Base-by-base conservation (phyloP, 2,113 vertebrate genomes). In the Elachura formosa region DNA sequence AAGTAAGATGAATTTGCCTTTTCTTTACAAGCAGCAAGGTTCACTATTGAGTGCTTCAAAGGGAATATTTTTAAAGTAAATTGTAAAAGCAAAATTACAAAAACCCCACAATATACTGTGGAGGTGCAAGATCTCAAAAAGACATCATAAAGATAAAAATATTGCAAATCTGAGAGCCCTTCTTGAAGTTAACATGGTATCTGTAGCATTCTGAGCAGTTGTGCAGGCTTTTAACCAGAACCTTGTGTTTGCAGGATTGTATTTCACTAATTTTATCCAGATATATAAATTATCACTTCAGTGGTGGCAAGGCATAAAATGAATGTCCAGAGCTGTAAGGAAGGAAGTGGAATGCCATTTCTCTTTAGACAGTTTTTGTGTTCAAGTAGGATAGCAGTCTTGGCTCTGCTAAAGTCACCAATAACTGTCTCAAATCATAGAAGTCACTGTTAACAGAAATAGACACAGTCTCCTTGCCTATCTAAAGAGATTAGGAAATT, bases 191-290 rank as follows among this genome's bases (percentile, higher is more conserved):
- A 10, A 31, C 22, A 34, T 1, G 1, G 10, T 61, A 43, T 55
- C 23, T 74, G 29, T 55, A 61, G 5, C 79, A n/a, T 69, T 85
- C 41, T 66, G 45, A 88, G 49, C 48, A 56, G 29, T 33, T 58
- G 34, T 66, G 24, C 13, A 49, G 66, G 15, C 59, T 83, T 91
- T 74, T 85, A 81, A 82, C 72, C 46, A 83, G 85, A 77, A 73
- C 46, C 41, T 79, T 69, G 40, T 79, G 59, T 90, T 77, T 36
- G 9, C 59, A 80, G 49, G 76, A 64, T 69, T 93, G 21, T 67
- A n/a, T 93, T 95, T 73, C 75, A 77, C 49, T 94, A 58, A 68
- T 75, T 95, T 91, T 79, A 76, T 84, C 56, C 69, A 84, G 26
- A 72, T 58, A 89, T 7, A 10, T 29, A 79, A 52, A 36, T 58